A percentile compares a stretch with the other conserved stretches of the same genome.
phyloP scores from a whole-genome alignment of 92 coral and sea anemone species.

The Parazoanthus atlanticus region DNA sequence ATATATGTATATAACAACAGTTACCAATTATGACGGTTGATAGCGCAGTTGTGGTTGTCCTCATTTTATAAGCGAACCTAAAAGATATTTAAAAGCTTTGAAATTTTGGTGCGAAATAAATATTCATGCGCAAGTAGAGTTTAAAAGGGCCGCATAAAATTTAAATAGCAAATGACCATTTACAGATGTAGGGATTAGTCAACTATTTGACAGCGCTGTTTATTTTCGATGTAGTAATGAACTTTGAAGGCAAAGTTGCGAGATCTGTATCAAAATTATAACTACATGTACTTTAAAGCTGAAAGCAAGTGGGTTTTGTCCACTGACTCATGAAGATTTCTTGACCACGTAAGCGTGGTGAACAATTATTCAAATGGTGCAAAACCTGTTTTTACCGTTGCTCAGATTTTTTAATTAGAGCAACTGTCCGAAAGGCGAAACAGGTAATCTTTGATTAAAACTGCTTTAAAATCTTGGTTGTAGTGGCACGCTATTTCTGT shows the following conservation, averaged over 20 bases:
- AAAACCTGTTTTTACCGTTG: neutral
- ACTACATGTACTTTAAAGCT: neutral
- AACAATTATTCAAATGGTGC: neutral
- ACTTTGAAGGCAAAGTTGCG: neutral
- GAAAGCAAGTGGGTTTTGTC: neutral
- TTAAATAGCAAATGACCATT: neutral
- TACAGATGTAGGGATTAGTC: neutral
- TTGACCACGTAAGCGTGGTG: neutral
- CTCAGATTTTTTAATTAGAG: neutral
- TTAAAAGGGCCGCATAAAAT: neutral
- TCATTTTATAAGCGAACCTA: neutral
- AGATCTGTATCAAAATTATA: neutral
- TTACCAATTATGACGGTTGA: neutral
- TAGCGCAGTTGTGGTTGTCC: neutral
- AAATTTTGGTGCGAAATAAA: neutral
- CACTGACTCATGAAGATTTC: conserved; percentile 16
- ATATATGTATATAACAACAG: neutral
- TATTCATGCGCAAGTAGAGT: neutral
- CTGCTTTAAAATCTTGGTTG: neutral
- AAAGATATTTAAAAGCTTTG: no score
- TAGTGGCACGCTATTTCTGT: neutral
- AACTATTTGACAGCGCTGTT: neutral
- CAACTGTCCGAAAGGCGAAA: neutral
- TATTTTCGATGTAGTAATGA: neutral
- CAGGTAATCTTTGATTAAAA: neutral